Conservation (phyloP, 2,113 vertebrate species). For the Macrotus californicus region DNA sequence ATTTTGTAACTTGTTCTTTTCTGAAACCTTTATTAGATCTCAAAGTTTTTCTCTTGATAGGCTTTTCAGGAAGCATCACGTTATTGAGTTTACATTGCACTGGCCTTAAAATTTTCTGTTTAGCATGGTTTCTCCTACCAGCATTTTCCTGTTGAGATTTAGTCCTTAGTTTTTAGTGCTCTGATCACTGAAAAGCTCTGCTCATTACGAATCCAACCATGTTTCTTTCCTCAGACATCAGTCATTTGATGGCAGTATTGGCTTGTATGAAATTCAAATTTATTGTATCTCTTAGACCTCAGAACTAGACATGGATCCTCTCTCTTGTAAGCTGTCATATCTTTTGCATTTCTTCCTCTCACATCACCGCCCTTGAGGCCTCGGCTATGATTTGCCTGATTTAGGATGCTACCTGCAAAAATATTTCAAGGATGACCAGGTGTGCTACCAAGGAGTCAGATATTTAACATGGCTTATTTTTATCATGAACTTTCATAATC, state of each 20-base stretch:
- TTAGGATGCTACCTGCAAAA: neutral
- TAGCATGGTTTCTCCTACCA: neutral
- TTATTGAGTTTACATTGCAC: neutral
- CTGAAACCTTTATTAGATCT: neutral
- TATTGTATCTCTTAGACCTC: neutral
- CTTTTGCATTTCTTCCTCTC: neutral
- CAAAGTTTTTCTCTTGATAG: neutral
- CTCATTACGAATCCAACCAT: neutral
- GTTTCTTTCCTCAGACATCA: neutral
- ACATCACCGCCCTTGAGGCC: neutral
- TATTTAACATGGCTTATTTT: neutral
- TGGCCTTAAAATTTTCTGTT: constrained; percentile 28
- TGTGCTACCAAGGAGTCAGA: neutral
- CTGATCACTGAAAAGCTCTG: neutral
- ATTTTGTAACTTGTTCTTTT: neutral
- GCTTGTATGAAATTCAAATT: neutral
- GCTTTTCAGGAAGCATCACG: neutral
- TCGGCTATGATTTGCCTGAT: neutral
- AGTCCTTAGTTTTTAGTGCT: neutral
- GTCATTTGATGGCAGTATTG: neutral
- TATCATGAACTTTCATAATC: neutral
- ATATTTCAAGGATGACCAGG: neutral
- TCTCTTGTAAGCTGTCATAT: neutral
- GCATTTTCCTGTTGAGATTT: neutral
- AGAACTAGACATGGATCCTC: neutral